Percentiles rank a stretch among this genome's conserved stretches.
Evolutionary conservation across 2,888 invertebrate genomes (phyloP).

Genomic region (Cylloceria caligata): DNA sequence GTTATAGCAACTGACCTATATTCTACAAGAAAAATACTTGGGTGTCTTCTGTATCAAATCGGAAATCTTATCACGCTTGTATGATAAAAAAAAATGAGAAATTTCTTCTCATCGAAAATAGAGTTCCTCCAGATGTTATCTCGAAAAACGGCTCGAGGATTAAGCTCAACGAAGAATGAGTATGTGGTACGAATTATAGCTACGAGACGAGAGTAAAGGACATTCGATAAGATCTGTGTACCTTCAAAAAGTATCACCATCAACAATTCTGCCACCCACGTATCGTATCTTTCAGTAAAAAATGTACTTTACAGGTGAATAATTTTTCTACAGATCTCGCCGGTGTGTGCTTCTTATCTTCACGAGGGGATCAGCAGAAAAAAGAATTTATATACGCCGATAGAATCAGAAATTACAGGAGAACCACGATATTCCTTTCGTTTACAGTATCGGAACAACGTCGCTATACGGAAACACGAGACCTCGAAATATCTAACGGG

Average conservation of each 20-base stretch:
- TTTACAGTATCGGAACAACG: too few species aligned
- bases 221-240: background rate
- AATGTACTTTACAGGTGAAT: background rate
- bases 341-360: too few species aligned
- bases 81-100: background rate
- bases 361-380: too few species aligned
- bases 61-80: background rate
- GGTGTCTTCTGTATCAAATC: background rate
- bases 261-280: background rate
- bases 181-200: background rate
- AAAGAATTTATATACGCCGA: background rate
- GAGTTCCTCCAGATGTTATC: background rate
- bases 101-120: background rate
- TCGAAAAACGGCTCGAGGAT: background rate
- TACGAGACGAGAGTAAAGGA: background rate
- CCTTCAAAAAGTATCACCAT: background rate
- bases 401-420: background rate
- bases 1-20: constrained; percentile 66
- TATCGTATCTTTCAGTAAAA: constrained; percentile 3
- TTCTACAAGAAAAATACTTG: background rate
- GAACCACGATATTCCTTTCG: too few species aligned
- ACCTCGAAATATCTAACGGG: constrained; percentile 17
- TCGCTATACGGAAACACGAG: background rate
- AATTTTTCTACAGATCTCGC: constrained; percentile 4
- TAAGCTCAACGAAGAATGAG: background rate